A percentile compares a stretch with the other conserved stretches of the same genome.
Evolutionary conservation across 2,797 vertebrate genomes (phyloP).

Genomic region (Rhodeus uyekii): DNA sequence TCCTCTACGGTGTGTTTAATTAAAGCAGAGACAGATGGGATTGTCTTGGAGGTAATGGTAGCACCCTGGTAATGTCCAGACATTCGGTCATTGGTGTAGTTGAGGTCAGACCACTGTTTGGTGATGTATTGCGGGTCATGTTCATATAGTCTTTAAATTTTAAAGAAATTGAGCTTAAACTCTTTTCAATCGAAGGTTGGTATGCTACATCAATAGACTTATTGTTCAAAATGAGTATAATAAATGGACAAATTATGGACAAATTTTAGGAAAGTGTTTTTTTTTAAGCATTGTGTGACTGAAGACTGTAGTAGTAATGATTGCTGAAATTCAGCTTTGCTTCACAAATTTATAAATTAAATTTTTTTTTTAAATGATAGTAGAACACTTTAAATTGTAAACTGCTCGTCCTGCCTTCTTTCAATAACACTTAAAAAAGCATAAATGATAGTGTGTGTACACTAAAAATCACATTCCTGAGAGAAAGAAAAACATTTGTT

Average conservation of each 20-base stretch:
- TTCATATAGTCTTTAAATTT: not conserved
- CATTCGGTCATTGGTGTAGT: constrained; percentile 2
- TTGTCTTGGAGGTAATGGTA: not conserved
- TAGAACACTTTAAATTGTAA: not conserved
- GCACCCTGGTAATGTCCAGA: constrained; percentile 34
- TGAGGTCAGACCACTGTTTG: not conserved
- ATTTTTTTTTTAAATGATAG: too few species aligned
- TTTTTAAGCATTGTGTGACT: not conserved
- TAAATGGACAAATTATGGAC: too few species aligned
- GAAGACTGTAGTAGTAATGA: not conserved
- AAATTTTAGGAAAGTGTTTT: too few species aligned
- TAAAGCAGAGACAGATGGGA: constrained; percentile 38
- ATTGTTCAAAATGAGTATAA: not conserved
- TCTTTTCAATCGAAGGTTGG: not conserved
- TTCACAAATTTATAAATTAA: too few species aligned
- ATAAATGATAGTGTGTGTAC: too few species aligned
- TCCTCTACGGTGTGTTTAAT: constrained; percentile 17
- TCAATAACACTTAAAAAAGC: not conserved
- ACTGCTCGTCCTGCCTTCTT: not conserved
- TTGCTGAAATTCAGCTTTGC: not conserved
- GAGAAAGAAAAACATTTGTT: not conserved
- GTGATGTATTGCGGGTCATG: not conserved
- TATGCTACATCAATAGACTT: not conserved
- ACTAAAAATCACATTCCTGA: not conserved
- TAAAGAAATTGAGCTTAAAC: not conserved